phyloP scores from a whole-genome alignment of 2,113 vertebrate species.

The Bothrops jararaca region DNA sequence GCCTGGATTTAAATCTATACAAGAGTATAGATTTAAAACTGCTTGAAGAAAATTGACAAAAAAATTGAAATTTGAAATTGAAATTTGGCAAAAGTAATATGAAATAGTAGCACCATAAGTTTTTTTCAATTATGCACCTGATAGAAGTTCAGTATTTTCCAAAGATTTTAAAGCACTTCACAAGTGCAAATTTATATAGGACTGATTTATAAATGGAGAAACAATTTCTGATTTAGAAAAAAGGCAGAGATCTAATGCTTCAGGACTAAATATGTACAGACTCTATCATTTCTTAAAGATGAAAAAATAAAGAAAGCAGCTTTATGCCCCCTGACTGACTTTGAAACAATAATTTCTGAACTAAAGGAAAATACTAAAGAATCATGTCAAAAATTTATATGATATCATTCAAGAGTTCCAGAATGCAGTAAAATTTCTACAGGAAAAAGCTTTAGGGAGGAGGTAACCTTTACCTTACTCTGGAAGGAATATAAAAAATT shows the following conservation, averaged over 20 bases:
- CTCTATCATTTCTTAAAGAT: not conserved
- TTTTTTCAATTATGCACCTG: not conserved
- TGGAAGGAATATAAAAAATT: not conserved
- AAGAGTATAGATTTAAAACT: not conserved
- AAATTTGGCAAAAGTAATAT: not conserved
- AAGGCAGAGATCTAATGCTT: not conserved
- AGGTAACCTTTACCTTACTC: not conserved
- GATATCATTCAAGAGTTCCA: not conserved
- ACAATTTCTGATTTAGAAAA: not conserved
- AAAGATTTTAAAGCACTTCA: not conserved
- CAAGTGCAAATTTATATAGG: not conserved
- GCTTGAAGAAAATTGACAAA: not conserved
- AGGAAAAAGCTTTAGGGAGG: not conserved
- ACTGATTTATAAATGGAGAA: not conserved
- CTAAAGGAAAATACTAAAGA: not conserved
- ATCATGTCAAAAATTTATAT: not conserved
- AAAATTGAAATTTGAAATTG: too few species aligned
- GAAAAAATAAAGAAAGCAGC: not conserved
- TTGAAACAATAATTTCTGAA: not conserved
- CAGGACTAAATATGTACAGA: not conserved
- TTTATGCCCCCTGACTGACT: not conserved
- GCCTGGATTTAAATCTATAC: not conserved
- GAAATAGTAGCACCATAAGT: not conserved
- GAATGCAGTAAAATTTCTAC: not conserved
- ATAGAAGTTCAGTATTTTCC: not conserved